Percentiles rank a stretch among this genome's conserved stretches.
These are phyloP conservation scores for Podarcis cretensis DNA, from an alignment of 2,113 vertebrate species.

Conservation along the genomic window DNA sequence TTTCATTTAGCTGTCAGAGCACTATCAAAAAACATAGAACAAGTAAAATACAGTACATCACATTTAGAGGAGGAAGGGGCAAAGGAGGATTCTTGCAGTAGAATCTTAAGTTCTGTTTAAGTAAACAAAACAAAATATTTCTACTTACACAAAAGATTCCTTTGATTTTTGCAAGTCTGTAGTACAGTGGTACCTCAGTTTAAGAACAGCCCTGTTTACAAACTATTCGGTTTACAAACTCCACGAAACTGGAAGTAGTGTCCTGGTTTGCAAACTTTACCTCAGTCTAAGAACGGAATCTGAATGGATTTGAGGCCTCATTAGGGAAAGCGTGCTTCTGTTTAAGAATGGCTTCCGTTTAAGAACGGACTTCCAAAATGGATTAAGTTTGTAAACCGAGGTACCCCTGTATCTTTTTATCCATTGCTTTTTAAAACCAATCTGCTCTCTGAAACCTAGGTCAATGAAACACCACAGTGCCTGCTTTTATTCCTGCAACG, in stretches of 20 bases:
- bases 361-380: too few relatives aligned
- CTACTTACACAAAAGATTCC: neutral
- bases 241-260: too few relatives aligned
- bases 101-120: neutral
- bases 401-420: neutral
- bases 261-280: too few relatives aligned
- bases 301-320: too few relatives aligned
- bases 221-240: too few relatives aligned
- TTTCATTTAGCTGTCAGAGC: neutral
- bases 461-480: neutral
- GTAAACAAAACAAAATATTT: neutral
- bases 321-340: too few relatives aligned
- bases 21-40: rapidly evolving
- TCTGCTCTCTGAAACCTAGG: neutral
- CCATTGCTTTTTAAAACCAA: neutral
- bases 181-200: too few relatives aligned
- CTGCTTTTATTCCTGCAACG: neutral
- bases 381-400: too few relatives aligned
- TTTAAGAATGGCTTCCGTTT: too few relatives aligned
- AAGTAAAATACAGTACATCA: neutral
- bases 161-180: neutral
- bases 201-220: too few relatives aligned
- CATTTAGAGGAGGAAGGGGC: neutral
- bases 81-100: neutral
- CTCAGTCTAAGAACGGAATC: too few relatives aligned